phyloP scores from a whole-genome alignment of 2,888 invertebrate genomes.

The Prosopocoilus inquinatus region DNA sequence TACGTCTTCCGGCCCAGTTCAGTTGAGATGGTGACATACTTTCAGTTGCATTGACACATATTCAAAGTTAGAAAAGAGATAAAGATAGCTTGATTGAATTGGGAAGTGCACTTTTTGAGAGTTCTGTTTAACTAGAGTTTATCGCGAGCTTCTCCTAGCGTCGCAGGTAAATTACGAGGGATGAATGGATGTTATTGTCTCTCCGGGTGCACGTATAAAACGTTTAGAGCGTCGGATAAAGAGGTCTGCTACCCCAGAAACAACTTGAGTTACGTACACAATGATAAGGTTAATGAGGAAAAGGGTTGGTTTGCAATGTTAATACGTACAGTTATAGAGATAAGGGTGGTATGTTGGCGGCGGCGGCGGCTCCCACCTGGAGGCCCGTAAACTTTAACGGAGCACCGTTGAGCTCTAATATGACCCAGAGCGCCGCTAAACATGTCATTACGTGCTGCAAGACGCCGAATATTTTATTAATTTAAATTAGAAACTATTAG shows the following conservation, averaged over 20 bases:
- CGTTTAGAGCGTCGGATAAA: slow-evolving; percentile 9
- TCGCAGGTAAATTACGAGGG: background rate
- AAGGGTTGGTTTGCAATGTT: slow-evolving; percentile 21
- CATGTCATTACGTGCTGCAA: slow-evolving; percentile 4
- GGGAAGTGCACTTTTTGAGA: no score
- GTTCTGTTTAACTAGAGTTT: no score
- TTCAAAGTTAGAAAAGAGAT: no score
- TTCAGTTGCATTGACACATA: no score
- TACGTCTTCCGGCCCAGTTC: no score
- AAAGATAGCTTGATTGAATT: no score
- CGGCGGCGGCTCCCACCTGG: slow-evolving; percentile 27
- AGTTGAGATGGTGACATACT: no score
- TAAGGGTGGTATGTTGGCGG: slow-evolving; percentile 28
- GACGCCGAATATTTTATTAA: slow-evolving; percentile 5
- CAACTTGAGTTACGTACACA: slow-evolving; percentile 24
- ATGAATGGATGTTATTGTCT: background rate
- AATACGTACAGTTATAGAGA: slow-evolving; percentile 26
- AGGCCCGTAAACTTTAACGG: slow-evolving; percentile 24
- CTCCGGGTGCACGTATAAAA: background rate
- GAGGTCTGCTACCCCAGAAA: slow-evolving; percentile 15
- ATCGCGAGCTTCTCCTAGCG: no score
- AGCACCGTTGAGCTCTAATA: slow-evolving; percentile 6
- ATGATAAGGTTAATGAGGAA: slow-evolving; percentile 24
- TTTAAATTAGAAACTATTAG: no score
- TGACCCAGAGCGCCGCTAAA: slow-evolving; percentile 15